Evolutionary conservation across 2,888 invertebrate species (phyloP).

Genomic region (Chirona hameri): DNA sequence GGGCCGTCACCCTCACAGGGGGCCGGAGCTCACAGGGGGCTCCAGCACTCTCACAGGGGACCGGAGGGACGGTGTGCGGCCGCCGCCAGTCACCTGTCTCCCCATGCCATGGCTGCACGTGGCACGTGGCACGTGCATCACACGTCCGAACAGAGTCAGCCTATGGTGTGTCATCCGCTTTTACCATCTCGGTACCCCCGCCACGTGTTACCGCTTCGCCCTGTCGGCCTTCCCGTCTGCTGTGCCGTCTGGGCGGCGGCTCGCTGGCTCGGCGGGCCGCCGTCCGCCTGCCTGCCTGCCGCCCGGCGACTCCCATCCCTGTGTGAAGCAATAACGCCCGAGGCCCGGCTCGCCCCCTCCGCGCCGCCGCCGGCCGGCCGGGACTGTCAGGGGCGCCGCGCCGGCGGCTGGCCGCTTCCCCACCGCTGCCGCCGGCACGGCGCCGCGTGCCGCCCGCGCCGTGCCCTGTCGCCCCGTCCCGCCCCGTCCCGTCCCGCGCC

Average conservation of each 20-base stretch:
- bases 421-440: constrained; percentile 31
- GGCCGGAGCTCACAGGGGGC: too few species aligned
- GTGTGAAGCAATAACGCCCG: constrained; percentile 38
- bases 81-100: background rate
- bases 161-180: constrained; percentile 1
- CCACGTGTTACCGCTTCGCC: background rate
- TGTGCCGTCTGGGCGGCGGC: background rate
- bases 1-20: too few species aligned
- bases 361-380: background rate
- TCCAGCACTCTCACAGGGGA: too few species aligned
- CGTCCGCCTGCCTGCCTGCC: background rate
- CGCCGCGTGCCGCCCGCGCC: constrained; percentile 31
- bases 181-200: background rate
- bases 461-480: constrained; percentile 2
- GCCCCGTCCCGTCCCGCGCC: background rate
- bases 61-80: too few species aligned
- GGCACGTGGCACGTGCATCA: constrained; percentile 33
- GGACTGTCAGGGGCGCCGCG: constrained; percentile 35
- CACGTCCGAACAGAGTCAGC: constrained; percentile 28
- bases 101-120: background rate
- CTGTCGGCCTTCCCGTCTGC: background rate
- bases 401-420: constrained; percentile 34
- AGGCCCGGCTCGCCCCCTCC: constrained; percentile 31
- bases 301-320: constrained; percentile 33
- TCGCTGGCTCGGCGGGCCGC: background rate